These are phyloP conservation scores for Tachyglossus aculeatus DNA, from an alignment of 2,797 vertebrate species.

Conservation along the genomic window DNA sequence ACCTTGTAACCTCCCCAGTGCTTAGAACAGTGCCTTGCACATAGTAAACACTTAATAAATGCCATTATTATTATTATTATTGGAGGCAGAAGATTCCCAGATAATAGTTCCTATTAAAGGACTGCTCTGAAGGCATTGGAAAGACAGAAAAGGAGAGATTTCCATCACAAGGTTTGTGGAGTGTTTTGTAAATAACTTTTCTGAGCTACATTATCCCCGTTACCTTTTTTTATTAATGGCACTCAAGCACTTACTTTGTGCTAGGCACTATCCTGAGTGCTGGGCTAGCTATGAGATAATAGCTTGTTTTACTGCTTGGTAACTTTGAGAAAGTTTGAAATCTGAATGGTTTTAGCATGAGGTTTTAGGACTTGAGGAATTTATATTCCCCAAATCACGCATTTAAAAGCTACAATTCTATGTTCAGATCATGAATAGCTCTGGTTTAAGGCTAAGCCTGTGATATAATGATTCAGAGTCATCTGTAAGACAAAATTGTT, in stretches of 20 bases:
- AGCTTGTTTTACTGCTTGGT: conserved; percentile 53
- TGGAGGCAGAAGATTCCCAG: not conserved
- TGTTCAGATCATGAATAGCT: conserved; percentile 66
- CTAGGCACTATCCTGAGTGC: too few relatives aligned
- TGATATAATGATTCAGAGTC: conserved; percentile 68
- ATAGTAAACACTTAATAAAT: too few relatives aligned
- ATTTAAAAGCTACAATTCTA: conserved; percentile 65
- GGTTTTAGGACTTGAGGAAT: conserved; percentile 65
- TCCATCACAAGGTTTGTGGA: conserved; percentile 56
- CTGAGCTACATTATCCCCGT: not conserved
- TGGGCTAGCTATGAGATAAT: too few relatives aligned
- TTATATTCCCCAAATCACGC: conserved; percentile 54
- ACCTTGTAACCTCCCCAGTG: too few relatives aligned
- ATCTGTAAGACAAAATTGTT: conserved; percentile 71
- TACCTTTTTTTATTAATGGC: too few relatives aligned
- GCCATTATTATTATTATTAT: too few relatives aligned
- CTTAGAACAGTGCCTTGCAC: too few relatives aligned
- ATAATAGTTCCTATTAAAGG: conserved; percentile 37
- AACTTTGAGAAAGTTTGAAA: conserved; percentile 62
- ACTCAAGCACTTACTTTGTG: too few relatives aligned
- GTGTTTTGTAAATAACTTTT: not conserved
- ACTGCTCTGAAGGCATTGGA: conserved; percentile 47
- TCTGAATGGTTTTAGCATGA: conserved; percentile 60
- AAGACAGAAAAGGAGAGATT: conserved; percentile 31
- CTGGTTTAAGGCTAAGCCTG: conserved; percentile 61